Percentiles rank a stretch among this genome's conserved stretches.
These are phyloP conservation scores for Drosophila sulfurigaster DNA, from an alignment of 1,140 invertebrate genomes.

Conservation along the genomic window DNA sequence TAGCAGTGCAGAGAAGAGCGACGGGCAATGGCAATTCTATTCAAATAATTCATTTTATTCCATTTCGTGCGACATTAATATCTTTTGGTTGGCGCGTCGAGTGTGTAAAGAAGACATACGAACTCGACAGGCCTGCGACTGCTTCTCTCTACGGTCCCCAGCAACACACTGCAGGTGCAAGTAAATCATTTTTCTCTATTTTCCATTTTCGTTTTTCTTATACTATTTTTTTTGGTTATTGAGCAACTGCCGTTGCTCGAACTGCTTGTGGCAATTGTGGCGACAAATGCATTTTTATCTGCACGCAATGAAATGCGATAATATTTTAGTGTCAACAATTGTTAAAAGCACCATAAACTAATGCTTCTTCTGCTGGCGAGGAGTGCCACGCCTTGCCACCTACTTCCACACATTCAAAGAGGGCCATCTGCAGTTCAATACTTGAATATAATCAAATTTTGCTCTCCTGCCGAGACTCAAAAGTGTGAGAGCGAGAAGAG, in stretches of 20 bases:
- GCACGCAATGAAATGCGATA: constrained; percentile 84
- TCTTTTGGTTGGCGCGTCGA: constrained; percentile 68
- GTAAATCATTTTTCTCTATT: constrained; percentile 72
- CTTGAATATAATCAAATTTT: constrained; percentile 82
- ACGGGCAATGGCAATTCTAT: constrained; percentile 79
- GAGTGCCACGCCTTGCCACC: neutral
- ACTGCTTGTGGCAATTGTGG: constrained; percentile 75
- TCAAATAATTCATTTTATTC: constrained; percentile 84
- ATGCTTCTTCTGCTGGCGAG: constrained; percentile 47
- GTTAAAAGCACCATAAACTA: constrained; percentile 84
- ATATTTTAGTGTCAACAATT: constrained; percentile 85
- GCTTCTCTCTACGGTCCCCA: neutral
- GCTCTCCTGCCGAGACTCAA: constrained; percentile 45
- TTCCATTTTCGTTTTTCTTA: neutral
- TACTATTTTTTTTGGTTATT: constrained; percentile 29
- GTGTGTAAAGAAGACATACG: constrained; percentile 82
- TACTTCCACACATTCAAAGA: constrained; percentile 40
- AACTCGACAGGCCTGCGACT: constrained; percentile 54
- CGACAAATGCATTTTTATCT: constrained; percentile 84
- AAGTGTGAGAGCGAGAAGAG: constrained; percentile 11
- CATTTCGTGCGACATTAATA: constrained; percentile 83
- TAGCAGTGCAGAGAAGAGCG: constrained; percentile 62
- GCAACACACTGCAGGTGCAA: constrained; percentile 61
- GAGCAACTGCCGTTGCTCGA: constrained; percentile 5
- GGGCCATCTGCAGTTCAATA: constrained; percentile 76